Evolutionary conservation across 2,888 invertebrate species (phyloP), one percentile per base, ranked within the genome.

Genomic region (Hyalella azteca): DNA sequence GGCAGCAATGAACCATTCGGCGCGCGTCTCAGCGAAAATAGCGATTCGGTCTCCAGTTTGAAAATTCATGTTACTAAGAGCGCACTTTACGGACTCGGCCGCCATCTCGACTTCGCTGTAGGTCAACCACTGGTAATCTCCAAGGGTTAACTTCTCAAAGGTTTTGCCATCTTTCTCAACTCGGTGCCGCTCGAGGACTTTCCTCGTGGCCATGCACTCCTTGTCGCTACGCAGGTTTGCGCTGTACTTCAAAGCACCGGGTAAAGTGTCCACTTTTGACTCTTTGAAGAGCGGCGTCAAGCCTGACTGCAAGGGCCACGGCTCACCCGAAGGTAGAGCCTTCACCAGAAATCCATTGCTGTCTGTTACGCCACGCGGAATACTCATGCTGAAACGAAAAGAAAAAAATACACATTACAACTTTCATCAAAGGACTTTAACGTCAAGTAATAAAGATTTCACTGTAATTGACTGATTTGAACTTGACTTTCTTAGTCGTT

Each of bases 1-100:
- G 0, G 97, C 96, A 0, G 96, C 94, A 78, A 98, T 90, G 93
- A 98, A 93, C 98, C 98, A 99, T 89, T 98, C 98, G 77, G 95
- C 95, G 85, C 98, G 91, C 0, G 98, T 99, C 89, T 99, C 98
- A 0, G 98, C 97, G 90, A 97, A 98, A 87, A 99, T 93, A 79
- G 95, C 95, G 85, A 98, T 95, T 15, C 59, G 91, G 84, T 91
- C 89, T 13, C 91, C 90, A 13, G 93, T 92, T 85, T 89, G 88
- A 86, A 93, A 91, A 40, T 96, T 96, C 59, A 95, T 89, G 86
- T 92, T 93, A 54, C 93, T 91, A 83, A 98, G 90, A 0, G 98
- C 98, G 80, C 92, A 92, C 73, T 95, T 95, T 88, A 98, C 93
- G 86, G 92, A 90, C 0, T 91, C 89, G 4, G 96, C 93, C 87